Conservation (phyloP, 2,113 vertebrate genomes). For the Prunella fulvescens region DNA sequence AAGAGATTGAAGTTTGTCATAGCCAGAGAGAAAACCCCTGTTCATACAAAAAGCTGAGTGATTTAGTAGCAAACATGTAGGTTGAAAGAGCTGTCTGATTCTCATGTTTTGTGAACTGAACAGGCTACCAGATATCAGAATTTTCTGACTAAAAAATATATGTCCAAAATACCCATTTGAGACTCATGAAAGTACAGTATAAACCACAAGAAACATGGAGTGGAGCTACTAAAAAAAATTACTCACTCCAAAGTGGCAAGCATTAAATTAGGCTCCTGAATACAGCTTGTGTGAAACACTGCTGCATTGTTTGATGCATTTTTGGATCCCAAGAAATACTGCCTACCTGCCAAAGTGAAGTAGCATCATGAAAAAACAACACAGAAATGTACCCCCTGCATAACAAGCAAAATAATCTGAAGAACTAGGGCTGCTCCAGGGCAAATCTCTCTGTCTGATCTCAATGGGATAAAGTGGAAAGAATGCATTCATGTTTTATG, state of each 20-base stretch:
- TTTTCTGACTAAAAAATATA: background rate
- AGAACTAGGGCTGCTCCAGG: background rate
- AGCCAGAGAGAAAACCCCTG: background rate
- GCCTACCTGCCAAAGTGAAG: background rate
- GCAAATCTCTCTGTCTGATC: background rate
- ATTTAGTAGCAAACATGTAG: background rate
- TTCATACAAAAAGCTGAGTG: background rate
- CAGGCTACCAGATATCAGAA: background rate
- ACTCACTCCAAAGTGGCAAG: fast-evolving
- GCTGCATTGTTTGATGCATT: background rate
- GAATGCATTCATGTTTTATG: background rate
- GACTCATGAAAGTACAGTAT: background rate
- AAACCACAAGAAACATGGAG: background rate
- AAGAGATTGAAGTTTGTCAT: background rate
- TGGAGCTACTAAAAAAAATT: background rate
- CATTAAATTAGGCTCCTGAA: background rate
- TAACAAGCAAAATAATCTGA: background rate
- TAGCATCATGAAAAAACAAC: background rate
- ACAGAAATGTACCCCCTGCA: background rate
- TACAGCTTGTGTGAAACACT: background rate
- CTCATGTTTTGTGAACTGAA: background rate
- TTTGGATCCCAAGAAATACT: background rate
- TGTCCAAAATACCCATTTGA: background rate
- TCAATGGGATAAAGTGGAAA: background rate
- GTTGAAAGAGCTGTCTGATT: background rate